Evolutionary conservation across 2,113 vertebrate species (phyloP).

Genomic region (Promerops cafer): DNA sequence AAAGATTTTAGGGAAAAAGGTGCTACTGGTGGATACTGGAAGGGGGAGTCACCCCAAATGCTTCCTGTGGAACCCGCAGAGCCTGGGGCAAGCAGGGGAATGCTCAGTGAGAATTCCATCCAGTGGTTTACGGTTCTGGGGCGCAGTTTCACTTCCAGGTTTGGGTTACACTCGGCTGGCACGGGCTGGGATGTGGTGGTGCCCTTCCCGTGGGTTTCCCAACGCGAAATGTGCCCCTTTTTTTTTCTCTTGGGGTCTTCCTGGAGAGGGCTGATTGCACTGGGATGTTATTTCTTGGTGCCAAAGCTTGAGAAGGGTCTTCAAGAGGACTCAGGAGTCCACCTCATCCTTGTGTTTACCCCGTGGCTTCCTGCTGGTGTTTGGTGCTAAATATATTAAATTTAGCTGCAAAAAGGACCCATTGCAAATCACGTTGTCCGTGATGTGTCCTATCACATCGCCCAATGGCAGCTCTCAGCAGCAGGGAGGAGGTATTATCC

Average conservation of each 20-base stretch:
- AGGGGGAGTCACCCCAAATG: neutral
- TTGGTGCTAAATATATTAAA: neutral
- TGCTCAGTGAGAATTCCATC: neutral
- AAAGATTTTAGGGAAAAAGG: too few relatives aligned
- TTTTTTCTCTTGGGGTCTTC: neutral
- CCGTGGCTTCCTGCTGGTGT: accelerated
- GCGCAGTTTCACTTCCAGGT: neutral
- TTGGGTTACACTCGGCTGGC: neutral
- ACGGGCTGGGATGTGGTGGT: accelerated
- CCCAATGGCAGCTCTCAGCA: neutral
- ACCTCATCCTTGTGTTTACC: neutral
- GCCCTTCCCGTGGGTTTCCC: accelerated
- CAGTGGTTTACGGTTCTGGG: accelerated
- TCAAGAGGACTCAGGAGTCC: neutral
- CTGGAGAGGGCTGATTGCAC: too few relatives aligned
- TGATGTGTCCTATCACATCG: accelerated
- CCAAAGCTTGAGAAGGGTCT: neutral
- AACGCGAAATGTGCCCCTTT: accelerated
- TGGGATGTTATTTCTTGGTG: neutral
- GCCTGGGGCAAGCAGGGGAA: neutral
- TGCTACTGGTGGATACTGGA: accelerated
- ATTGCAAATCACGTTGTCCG: accelerated
- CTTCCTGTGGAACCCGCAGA: neutral
- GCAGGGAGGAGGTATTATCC: accelerated
- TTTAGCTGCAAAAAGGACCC: neutral